A percentile compares a stretch with the other conserved stretches of the same genome.
These are phyloP conservation scores for Heterodera carotae DNA, from an alignment of 1,140 invertebrate species.

Conservation along the genomic window DNA sequence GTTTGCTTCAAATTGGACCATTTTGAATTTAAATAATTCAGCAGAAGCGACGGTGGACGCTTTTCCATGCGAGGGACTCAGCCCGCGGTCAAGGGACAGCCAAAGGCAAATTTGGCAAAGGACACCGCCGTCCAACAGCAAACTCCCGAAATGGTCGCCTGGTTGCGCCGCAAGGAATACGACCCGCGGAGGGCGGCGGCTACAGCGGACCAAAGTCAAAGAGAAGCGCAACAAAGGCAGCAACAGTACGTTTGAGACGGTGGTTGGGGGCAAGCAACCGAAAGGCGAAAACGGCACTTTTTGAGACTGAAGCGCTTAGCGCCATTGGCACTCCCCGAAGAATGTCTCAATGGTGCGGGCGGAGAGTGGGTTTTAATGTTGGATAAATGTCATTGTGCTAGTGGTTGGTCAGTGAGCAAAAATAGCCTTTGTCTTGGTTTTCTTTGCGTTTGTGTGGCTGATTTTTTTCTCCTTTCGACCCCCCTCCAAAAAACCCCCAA, in stretches of 20 bases:
- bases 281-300: not conserved
- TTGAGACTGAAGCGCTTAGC: not conserved
- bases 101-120: not conserved
- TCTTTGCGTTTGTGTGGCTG: not conserved
- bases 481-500: not conserved
- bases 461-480: not conserved
- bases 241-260: not conserved
- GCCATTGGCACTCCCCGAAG: constrained; percentile 12
- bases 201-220: not conserved
- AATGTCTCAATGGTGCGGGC: not conserved
- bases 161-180: constrained; percentile 54
- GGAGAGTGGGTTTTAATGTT: constrained; percentile 32
- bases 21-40: constrained; percentile 29
- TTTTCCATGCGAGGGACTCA: constrained; percentile 50
- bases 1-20: constrained; percentile 10
- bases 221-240: not conserved
- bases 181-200: constrained; percentile 51
- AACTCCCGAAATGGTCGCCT: constrained; percentile 54
- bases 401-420: not conserved
- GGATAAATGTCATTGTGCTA: constrained; percentile 11
- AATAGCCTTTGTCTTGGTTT: constrained; percentile 13
- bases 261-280: not conserved
- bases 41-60: constrained; percentile 50
- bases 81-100: not conserved
- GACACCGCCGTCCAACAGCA: constrained; percentile 29